Percentiles rank a stretch among this genome's conserved stretches.
Evolutionary conservation across 2,797 vertebrate species (phyloP).

Genomic region (Rachycentron canadum): DNA sequence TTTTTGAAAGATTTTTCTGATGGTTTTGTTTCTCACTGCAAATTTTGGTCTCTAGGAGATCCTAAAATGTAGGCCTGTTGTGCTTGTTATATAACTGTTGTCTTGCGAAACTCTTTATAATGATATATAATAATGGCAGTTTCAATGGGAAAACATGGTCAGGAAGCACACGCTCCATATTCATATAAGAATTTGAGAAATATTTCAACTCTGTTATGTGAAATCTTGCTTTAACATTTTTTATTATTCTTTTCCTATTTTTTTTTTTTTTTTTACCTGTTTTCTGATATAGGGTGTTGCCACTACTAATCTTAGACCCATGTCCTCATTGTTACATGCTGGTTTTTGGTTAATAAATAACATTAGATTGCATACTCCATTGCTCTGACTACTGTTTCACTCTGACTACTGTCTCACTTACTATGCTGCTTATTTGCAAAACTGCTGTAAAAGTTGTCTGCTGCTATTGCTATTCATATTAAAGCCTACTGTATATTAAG

Average conservation of each 20-base stretch:
- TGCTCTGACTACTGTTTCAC: not conserved
- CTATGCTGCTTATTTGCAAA: not conserved
- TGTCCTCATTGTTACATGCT: not conserved
- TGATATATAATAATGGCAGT: no score
- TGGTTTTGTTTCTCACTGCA: not conserved
- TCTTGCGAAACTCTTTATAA: not conserved
- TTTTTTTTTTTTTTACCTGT: not conserved
- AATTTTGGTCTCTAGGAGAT: not conserved
- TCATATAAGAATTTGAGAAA: not conserved
- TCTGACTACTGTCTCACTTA: no score
- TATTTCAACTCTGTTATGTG: not conserved
- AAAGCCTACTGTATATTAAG: not conserved
- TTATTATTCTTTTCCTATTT: not conserved
- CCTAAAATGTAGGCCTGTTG: not conserved
- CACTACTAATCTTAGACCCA: not conserved
- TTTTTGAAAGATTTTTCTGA: not conserved
- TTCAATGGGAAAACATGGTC: conserved; percentile 7
- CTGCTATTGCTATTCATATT: not conserved
- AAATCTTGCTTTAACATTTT: not conserved
- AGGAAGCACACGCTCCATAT: not conserved
- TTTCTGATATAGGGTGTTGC: not conserved
- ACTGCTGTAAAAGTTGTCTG: not conserved
- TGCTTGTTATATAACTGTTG: not conserved
- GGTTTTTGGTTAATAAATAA: not conserved
- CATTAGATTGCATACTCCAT: not conserved